Conservation (phyloP, 2,113 vertebrate species). For the Ahaetulla prasina region DNA sequence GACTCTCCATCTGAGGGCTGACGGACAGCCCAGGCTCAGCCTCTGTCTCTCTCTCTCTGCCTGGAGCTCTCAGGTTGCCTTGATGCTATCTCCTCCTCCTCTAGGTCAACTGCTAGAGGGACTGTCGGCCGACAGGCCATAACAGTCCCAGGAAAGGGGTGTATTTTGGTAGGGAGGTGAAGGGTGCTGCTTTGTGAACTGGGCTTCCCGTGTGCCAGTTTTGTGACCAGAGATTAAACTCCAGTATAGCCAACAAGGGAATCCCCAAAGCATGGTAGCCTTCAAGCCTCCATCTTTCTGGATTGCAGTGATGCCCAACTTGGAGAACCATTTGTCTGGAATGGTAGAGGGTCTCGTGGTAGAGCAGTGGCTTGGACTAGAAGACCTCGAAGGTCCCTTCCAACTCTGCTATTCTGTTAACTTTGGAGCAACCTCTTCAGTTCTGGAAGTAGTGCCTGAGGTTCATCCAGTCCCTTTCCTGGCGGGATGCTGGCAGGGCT, state of each 20-base stretch:
- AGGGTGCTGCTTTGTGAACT: neutral
- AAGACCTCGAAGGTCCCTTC: too few relatives aligned
- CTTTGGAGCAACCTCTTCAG: neutral
- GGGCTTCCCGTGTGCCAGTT: neutral
- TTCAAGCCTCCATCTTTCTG: neutral
- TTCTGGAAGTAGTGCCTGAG: neutral
- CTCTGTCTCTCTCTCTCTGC: too few relatives aligned
- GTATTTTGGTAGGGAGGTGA: neutral
- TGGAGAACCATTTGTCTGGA: neutral
- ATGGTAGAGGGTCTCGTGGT: too few relatives aligned
- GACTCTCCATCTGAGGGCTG: too few relatives aligned
- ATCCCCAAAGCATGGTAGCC: neutral
- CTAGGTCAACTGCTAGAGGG: too few relatives aligned
- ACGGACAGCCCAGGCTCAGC: too few relatives aligned
- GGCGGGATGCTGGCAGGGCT: neutral
- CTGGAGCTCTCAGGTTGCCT: too few relatives aligned
- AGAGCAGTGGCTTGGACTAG: too few relatives aligned
- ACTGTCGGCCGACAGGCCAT: too few relatives aligned
- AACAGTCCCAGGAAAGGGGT: neutral
- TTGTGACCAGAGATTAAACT: neutral
- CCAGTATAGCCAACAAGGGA: neutral
- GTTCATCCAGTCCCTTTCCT: neutral
- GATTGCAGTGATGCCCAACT: too few relatives aligned
- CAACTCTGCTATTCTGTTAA: neutral
- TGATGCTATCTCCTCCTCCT: too few relatives aligned